These are phyloP conservation scores for Atherinosoma microstoma DNA, from an alignment of 2,797 vertebrate genomes.

Conservation along the genomic window DNA sequence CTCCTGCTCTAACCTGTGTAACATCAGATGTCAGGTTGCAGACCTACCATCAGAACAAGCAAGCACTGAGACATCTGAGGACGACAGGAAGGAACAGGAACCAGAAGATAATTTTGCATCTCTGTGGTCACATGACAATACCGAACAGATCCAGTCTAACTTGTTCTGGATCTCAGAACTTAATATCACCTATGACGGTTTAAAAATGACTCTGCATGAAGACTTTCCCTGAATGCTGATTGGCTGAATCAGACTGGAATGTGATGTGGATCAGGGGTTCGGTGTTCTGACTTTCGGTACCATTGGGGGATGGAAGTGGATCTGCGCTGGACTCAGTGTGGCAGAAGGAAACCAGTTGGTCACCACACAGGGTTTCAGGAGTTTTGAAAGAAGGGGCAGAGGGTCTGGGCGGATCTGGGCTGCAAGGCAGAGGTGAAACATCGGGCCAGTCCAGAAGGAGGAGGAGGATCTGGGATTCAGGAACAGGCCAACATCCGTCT, in stretches of 20 bases:
- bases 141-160: background rate
- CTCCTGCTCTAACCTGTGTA: too few species aligned
- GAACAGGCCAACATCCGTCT: background rate
- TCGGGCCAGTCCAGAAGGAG: constrained; percentile 25
- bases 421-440: background rate
- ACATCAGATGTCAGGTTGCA: too few species aligned
- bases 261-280: background rate
- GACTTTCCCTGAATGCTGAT: constrained; percentile 22
- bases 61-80: too few species aligned
- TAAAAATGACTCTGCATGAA: constrained; percentile 65
- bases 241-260: constrained; percentile 9
- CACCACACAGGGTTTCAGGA: constrained; percentile 16
- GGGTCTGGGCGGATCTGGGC: constrained; percentile 7
- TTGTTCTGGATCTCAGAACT: background rate
- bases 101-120: constrained; percentile 63
- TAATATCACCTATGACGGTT: background rate
- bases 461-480: constrained; percentile 35
- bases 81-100: background rate
- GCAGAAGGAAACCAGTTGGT: background rate
- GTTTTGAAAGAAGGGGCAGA: constrained; percentile 12
- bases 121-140: background rate
- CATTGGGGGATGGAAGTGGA: constrained; percentile 5
- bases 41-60: too few species aligned
- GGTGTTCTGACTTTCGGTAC: constrained; percentile 17
- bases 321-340: background rate